A percentile compares a stretch with the other conserved stretches of the same genome.
Conservation (phyloP, 1,140 invertebrate species). For the Trypoxylus dichotomus region DNA sequence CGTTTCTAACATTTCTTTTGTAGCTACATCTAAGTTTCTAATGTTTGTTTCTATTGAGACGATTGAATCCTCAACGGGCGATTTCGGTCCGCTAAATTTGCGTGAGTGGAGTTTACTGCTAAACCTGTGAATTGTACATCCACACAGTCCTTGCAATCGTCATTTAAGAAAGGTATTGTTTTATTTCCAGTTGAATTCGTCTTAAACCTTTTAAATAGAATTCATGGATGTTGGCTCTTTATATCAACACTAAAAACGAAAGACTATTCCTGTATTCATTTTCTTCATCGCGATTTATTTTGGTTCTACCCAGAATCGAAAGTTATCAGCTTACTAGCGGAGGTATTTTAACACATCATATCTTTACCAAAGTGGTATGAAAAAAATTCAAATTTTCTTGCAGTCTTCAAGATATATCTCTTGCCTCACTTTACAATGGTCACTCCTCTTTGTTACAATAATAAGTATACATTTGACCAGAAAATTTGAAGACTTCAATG, state of each 20-base stretch:
- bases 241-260: not conserved
- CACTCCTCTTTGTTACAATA: not conserved
- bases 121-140: too few relatives aligned
- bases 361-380: not conserved
- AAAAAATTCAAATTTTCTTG: not conserved
- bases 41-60: too few relatives aligned
- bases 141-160: too few relatives aligned
- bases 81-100: too few relatives aligned
- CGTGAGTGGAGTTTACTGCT: too few relatives aligned
- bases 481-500: not conserved
- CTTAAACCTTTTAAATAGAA: not conserved
- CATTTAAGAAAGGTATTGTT: not conserved
- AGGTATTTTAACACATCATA: not conserved
- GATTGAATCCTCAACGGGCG: too few relatives aligned
- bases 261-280: not conserved
- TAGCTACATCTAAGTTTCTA: too few relatives aligned
- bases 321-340: not conserved
- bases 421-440: not conserved
- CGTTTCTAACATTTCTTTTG: too few relatives aligned
- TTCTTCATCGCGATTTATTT: not conserved
- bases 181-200: not conserved
- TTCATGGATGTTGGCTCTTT: not conserved
- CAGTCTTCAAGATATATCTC: not conserved
- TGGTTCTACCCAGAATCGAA: not conserved
- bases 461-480: not conserved